Evolutionary conservation across 1,140 invertebrate genomes (phyloP).

Genomic region (Plutomurus gul): DNA sequence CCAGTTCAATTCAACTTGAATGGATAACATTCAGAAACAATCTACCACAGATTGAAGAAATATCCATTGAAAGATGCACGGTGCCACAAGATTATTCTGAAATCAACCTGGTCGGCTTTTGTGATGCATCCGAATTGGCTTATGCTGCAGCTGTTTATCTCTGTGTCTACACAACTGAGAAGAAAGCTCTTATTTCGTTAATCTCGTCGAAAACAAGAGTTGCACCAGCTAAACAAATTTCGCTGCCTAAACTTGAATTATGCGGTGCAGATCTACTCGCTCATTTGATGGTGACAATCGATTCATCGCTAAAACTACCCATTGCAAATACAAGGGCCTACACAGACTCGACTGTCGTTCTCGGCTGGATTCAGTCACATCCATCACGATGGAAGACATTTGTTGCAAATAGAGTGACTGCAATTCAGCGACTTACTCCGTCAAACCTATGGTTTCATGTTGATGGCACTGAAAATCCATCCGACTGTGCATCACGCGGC

Average conservation of each 20-base stretch:
- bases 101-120: slow-evolving; percentile 12
- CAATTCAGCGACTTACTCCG: slow-evolving; percentile 56
- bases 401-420: slow-evolving; percentile 58
- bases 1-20: not conserved
- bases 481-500: slow-evolving; percentile 60
- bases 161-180: not conserved
- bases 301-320: slow-evolving; percentile 38
- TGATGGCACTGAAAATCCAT: slow-evolving; percentile 56
- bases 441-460: slow-evolving; percentile 55
- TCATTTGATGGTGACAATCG: not conserved
- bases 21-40: not conserved
- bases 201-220: slow-evolving; percentile 53
- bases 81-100: not conserved
- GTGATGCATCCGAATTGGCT: slow-evolving; percentile 21
- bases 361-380: slow-evolving; percentile 56
- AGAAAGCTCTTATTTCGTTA: not conserved
- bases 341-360: slow-evolving; percentile 56
- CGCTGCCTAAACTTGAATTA: slow-evolving; percentile 55
- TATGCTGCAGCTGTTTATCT: not conserved
- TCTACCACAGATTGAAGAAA: not conserved
- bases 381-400: slow-evolving; percentile 57
- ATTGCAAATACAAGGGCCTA: slow-evolving; percentile 47
- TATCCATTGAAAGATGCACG: not conserved
- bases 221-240: slow-evolving; percentile 47
- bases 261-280: slow-evolving; percentile 54